Conservation (phyloP, 2,113 vertebrate genomes). For the Diadophis punctatus region DNA sequence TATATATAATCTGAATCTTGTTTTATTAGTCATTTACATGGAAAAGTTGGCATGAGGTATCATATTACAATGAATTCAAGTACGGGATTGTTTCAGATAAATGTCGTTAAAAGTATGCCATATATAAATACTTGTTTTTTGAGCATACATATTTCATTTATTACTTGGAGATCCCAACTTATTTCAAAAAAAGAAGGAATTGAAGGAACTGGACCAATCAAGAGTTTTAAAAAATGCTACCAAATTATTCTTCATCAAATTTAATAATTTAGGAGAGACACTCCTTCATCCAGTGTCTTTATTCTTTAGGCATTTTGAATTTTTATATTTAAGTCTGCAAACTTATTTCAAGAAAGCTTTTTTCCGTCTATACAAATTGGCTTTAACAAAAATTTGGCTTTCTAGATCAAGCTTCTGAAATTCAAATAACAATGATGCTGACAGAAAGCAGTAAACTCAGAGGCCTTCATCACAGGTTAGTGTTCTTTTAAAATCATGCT, state of each 20-base stretch:
- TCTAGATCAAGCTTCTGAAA: constrained; percentile 93
- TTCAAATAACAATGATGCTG: constrained; percentile 98
- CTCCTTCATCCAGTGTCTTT: neutral
- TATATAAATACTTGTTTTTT: neutral
- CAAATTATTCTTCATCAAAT: neutral
- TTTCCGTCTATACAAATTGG: neutral
- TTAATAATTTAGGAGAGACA: neutral
- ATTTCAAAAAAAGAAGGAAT: neutral
- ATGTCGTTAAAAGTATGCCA: neutral
- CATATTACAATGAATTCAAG: neutral
- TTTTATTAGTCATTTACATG: neutral
- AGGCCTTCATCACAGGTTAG: constrained; percentile 95
- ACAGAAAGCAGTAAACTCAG: constrained; percentile 97
- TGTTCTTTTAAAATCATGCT: neutral
- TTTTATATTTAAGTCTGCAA: neutral
- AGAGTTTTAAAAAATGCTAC: neutral
- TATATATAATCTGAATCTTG: neutral
- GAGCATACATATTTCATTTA: neutral
- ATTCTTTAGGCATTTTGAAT: neutral
- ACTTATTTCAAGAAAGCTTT: neutral
- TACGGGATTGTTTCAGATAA: neutral
- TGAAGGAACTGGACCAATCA: neutral
- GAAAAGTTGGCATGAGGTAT: neutral
- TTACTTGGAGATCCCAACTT: neutral
- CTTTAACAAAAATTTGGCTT: neutral